A percentile compares a stretch with the other conserved stretches of the same genome.
phyloP scores from a whole-genome alignment of 2,113 vertebrate species.

The Gracilinanus agilis region DNA sequence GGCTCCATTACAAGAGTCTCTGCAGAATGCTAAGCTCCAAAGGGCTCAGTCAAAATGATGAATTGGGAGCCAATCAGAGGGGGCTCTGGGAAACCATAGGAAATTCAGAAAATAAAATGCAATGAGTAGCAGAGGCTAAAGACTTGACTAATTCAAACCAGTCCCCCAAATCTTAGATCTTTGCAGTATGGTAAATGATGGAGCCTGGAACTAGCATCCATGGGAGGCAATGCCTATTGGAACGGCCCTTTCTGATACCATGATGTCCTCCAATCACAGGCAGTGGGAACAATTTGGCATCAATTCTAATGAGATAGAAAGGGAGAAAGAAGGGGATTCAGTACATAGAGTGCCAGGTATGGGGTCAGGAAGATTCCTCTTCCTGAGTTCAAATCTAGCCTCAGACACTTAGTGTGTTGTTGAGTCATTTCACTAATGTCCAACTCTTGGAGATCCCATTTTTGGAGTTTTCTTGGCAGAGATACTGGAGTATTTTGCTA shows the following conservation, averaged over 20 bases:
- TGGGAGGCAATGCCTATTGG: too few species aligned
- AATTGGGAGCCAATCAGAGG: neutral
- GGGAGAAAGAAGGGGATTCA: too few species aligned
- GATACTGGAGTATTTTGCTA: neutral
- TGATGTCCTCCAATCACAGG: neutral
- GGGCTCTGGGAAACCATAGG: neutral
- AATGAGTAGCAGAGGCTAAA: neutral
- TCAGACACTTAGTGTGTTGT: too few species aligned
- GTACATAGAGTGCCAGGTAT: too few species aligned
- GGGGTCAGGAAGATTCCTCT: too few species aligned
- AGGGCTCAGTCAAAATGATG: neutral
- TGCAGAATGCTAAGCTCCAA: neutral
- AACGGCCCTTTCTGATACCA: neutral
- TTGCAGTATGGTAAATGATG: neutral
- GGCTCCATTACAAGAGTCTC: neutral
- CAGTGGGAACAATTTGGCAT: neutral
- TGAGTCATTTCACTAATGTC: too few species aligned
- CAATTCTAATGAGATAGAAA: neutral
- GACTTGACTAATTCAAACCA: neutral
- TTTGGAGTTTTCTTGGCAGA: too few species aligned
- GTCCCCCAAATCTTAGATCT: neutral
- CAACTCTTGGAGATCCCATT: too few species aligned
- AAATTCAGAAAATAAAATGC: neutral
- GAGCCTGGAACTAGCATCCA: neutral
- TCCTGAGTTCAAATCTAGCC: too few species aligned